Base-by-base conservation (phyloP, 2,797 vertebrate genomes). In the Sebastiscus albofasciatus region DNA sequence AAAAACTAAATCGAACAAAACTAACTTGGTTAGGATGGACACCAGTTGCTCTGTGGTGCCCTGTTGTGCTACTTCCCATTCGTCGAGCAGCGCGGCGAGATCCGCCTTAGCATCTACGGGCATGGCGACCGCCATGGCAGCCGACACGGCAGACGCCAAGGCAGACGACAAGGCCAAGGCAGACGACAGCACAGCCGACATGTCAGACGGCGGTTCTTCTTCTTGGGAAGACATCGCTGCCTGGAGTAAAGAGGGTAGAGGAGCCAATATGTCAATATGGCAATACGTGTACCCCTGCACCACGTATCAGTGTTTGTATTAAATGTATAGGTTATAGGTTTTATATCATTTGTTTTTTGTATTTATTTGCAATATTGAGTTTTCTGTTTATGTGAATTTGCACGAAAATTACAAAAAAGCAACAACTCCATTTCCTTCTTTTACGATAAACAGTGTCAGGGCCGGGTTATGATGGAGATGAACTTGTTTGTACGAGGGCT, bases 31-130 rank as follows among this genome's bases (percentile, higher is more conserved):
- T 54, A 99, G 95, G 84, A 97, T 89, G 80, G 97, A 95, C 76
- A 99, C 96, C 92, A 99, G 97, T 36, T 96, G 96, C 80, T 96
- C 96, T 9, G 97, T 96, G 0, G 94, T 95, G 80, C 96, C 96
- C 61, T 95, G 96, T 52, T 97, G 97, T 1, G 96, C 95, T 61
- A 96, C 95, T 74, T 98, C 97, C 98, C 98, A 99, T 77, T 98
- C 96, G 80, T 98, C 97, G 75, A 99, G 93, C 87, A 99, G 86
- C 22, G 96, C 70, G 18, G 96, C 94, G 11, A 99, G 97, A 82
- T 98, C 97, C 9, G 96, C 96, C 91, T 98, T 98, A 18, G 97
- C 96, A 86, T 99, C 97, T 83, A 97, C 83, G 0, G 76, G 94
- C 75, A 72, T 42, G 20, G 83, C 87, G 1, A 75, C 67, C 0